phyloP scores from a whole-genome alignment of 2,888 invertebrate genomes.

The Plagodis dolabraria region DNA sequence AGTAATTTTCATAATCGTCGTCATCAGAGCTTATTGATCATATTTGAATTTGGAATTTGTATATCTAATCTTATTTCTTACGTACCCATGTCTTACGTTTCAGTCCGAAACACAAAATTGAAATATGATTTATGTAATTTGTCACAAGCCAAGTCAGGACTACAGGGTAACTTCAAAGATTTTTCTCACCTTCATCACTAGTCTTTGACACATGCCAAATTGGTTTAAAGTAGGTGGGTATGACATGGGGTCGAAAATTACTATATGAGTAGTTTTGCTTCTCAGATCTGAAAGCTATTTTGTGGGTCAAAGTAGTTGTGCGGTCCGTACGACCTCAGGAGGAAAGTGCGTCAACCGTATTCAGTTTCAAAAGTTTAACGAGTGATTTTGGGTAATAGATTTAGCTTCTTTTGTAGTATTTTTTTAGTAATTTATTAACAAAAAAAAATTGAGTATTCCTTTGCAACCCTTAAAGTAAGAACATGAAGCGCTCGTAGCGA shows the following conservation, averaged over 20 bases:
- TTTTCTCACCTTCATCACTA: slow-evolving; percentile 38
- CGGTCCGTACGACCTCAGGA: slow-evolving; percentile 6
- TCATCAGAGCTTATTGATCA: no score
- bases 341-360: slow-evolving; percentile 4
- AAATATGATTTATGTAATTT: slow-evolving; percentile 25
- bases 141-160: slow-evolving; percentile 26
- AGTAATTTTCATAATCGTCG: no score
- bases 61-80: no score
- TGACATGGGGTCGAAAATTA: slow-evolving; percentile 38
- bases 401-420: neutral
- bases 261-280: slow-evolving; percentile 27
- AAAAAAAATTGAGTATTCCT: no score
- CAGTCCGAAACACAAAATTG: slow-evolving; percentile 8
- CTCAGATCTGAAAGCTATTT: slow-evolving; percentile 28
- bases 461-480: no score
- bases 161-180: slow-evolving; percentile 28
- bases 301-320: slow-evolving; percentile 22
- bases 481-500: no score
- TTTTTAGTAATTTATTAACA: no score
- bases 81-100: slow-evolving; percentile 1
- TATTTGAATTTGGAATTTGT: no score
- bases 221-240: slow-evolving; percentile 39
- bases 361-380: neutral
- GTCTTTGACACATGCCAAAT: slow-evolving; percentile 41
- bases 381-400: no score